These are phyloP conservation scores for Rutpela maculata DNA, from an alignment of 2,888 invertebrate species.

Conservation along the genomic window DNA sequence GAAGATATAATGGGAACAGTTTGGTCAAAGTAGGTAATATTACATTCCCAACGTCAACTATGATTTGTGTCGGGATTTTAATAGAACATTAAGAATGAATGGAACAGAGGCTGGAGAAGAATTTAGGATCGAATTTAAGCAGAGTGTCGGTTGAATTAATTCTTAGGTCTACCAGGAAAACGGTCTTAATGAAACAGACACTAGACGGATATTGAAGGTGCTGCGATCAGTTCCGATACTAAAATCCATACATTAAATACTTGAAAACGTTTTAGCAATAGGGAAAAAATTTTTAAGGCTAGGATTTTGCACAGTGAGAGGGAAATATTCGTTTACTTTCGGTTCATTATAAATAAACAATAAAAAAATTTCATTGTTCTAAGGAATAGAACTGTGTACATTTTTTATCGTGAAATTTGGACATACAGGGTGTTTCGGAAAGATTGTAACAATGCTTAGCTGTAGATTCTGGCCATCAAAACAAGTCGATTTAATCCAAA, in stretches of 20 bases:
- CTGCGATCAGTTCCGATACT: background rate
- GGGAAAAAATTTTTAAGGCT: background rate
- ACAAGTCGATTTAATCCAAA: no score
- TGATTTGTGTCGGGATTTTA: conserved; percentile 65
- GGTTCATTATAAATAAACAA: no score
- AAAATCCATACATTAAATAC: background rate
- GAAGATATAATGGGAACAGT: conserved; percentile 57
- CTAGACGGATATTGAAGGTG: background rate
- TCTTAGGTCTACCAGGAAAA: conserved; percentile 5
- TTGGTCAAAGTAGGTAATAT: conserved; percentile 71
- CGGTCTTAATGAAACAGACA: background rate
- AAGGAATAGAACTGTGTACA: no score
- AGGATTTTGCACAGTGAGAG: no score
- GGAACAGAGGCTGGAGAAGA: conserved; percentile 32
- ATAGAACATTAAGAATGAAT: conserved; percentile 43
- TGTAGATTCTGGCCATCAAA: no score
- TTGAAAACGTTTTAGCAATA: background rate
- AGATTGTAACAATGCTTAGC: no score
- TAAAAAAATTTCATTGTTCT: no score
- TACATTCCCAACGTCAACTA: conserved; percentile 71
- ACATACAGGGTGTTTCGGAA: no score
- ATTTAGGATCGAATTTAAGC: conserved; percentile 36
- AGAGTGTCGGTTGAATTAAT: conserved; percentile 37
- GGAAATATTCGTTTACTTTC: no score
- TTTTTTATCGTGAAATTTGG: no score